Evolutionary conservation across 2,888 invertebrate genomes (phyloP).

Genomic region (Choreutis nemorana): DNA sequence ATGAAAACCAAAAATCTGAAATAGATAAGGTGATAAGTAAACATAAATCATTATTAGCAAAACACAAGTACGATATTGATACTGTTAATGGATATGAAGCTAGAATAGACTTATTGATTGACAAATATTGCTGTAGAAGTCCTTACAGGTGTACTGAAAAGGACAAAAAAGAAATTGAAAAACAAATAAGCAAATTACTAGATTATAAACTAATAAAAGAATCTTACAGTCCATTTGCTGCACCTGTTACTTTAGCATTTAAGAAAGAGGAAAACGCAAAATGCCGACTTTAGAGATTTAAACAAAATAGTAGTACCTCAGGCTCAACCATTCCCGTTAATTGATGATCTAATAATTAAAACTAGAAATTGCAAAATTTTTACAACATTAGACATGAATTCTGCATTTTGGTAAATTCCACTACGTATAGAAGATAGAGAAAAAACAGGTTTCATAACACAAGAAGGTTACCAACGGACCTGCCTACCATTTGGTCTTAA

Average conservation of each 20-base stretch:
- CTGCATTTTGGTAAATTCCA: slow-evolving; percentile 30
- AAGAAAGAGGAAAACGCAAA: slow-evolving; percentile 6
- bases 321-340: slow-evolving; percentile 22
- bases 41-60: slow-evolving; percentile 4
- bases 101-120: slow-evolving; percentile 7
- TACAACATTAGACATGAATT: slow-evolving; percentile 24
- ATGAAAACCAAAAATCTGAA: slow-evolving; percentile 19
- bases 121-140: slow-evolving; percentile 12
- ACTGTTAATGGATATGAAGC: slow-evolving; percentile 8
- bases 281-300: slow-evolving; percentile 19
- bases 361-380: slow-evolving; percentile 23
- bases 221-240: slow-evolving; percentile 3
- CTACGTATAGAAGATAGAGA: slow-evolving; percentile 18
- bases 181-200: neutral
- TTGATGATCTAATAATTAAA: slow-evolving; percentile 22
- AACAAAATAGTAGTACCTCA: slow-evolving; percentile 22
- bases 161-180: slow-evolving; percentile 12
- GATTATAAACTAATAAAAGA: slow-evolving; percentile 1
- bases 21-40: slow-evolving; percentile 3
- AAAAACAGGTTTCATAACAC: slow-evolving; percentile 20
- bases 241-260: slow-evolving; percentile 2
- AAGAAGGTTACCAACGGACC: slow-evolving; percentile 16
- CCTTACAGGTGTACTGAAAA: slow-evolving; percentile 10
- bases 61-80: slow-evolving; percentile 4
- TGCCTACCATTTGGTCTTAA: slow-evolving; percentile 19